These are phyloP conservation scores for Pyralis farinalis DNA, from an alignment of 2,888 invertebrate genomes.

Conservation along the genomic window DNA sequence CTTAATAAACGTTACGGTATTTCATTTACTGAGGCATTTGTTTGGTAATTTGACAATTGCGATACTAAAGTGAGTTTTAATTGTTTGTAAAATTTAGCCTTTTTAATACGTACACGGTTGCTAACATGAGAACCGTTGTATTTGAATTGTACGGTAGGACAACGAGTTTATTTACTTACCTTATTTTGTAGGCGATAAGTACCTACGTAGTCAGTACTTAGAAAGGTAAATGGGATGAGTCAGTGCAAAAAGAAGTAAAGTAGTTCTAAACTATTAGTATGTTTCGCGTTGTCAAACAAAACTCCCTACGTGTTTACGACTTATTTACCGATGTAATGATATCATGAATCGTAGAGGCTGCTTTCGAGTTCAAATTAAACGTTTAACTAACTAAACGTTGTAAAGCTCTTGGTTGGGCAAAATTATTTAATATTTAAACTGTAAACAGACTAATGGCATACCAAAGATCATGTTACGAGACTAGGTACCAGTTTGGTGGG, in stretches of 20 bases:
- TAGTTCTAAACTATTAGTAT: conserved; percentile 15
- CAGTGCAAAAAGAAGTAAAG: conserved; percentile 15
- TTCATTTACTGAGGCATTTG: not conserved
- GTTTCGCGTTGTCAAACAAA: conserved; percentile 20
- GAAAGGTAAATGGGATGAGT: conserved; percentile 12
- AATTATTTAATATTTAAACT: conserved; percentile 67
- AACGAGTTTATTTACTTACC: conserved; percentile 5
- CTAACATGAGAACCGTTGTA: not conserved
- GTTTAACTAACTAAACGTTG: conserved; percentile 40
- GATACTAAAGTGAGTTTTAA: too few species aligned
- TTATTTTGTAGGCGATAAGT: conserved; percentile 2
- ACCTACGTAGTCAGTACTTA: conserved; percentile 7
- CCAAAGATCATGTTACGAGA: conserved; percentile 65
- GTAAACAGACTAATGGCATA: conserved; percentile 74
- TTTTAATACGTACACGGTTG: not conserved
- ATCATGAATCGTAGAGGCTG: conserved; percentile 32
- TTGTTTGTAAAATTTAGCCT: too few species aligned
- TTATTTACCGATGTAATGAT: conserved; percentile 23
- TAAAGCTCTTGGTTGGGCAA: conserved; percentile 52
- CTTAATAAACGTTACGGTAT: not conserved
- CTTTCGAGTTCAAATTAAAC: conserved; percentile 33
- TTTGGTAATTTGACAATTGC: not conserved
- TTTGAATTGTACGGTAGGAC: not conserved
- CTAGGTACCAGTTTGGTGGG: conserved; percentile 64
- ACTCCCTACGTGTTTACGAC: conserved; percentile 19